Evolutionary conservation across 2,797 vertebrate genomes (phyloP).

Genomic region (Lacerta bilineata): DNA sequence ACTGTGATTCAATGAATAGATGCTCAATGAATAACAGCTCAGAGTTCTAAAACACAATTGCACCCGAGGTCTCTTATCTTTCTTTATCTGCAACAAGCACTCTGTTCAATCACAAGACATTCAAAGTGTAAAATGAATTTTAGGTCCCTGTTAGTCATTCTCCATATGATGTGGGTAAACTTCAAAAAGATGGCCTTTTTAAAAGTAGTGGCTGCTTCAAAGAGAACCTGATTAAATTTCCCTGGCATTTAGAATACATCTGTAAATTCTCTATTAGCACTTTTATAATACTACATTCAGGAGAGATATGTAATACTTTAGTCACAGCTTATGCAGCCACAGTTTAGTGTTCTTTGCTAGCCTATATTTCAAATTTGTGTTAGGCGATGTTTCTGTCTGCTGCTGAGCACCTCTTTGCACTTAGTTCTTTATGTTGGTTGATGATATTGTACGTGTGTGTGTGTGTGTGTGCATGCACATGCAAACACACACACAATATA

Average conservation of each 20-base stretch:
- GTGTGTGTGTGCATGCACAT: not conserved
- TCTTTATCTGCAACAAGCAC: conserved; percentile 13
- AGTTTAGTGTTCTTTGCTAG: not conserved
- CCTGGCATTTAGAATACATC: conserved; percentile 11
- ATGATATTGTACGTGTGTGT: not conserved
- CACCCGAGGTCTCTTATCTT: conserved; percentile 1
- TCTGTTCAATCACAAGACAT: conserved; percentile 9
- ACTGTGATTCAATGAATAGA: conserved; percentile 11
- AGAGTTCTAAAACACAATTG: conserved; percentile 33
- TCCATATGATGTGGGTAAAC: conserved; percentile 14
- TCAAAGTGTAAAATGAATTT: conserved; percentile 27
- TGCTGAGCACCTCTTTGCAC: not conserved
- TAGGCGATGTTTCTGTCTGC: not conserved
- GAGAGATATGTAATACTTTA: not conserved
- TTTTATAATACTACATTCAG: conserved; percentile 7
- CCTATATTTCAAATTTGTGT: conserved; percentile 12
- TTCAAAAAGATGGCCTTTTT: conserved; percentile 21
- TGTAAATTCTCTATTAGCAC: conserved; percentile 18
- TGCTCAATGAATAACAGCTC: conserved; percentile 9
- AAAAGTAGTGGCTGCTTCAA: not conserved
- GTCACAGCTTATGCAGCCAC: not conserved
- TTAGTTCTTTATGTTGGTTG: not conserved
- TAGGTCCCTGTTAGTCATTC: not conserved
- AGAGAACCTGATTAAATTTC: conserved; percentile 14
- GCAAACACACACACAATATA: too few relatives aligned